Base-by-base conservation (phyloP, 2,113 vertebrate genomes). In the Falcunculus frontatus region DNA sequence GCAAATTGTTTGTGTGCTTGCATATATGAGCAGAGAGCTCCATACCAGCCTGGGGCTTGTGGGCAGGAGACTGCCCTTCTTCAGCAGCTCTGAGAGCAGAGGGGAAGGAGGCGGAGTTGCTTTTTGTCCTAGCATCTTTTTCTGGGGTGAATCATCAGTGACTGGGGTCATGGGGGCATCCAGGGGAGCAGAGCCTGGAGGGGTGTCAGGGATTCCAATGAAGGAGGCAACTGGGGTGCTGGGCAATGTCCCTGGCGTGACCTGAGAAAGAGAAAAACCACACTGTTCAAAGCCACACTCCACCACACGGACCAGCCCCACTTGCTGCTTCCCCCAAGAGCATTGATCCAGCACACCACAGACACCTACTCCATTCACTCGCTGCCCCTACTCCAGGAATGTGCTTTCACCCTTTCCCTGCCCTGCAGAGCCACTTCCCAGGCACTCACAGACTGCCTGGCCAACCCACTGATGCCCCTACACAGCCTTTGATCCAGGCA, bases 71-170 rank as follows among this genome's bases (percentile, higher is more conserved):
- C 98, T 99, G 97, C 99, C 98, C 98, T 99, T 99, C 98, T 99
- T 99, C 98, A 99, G 98, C 97, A 99, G 98, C 97, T 99, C 99
- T 96, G 99, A 99, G 93, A 99, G 98, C 95, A 99, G 99, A 95
- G 99, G 99, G 93, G 99, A 99, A 77, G 99, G 99, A 62, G 99
- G 99, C 47, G 99, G 99, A 60, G 99, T 99, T 98, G 99, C 98
- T 98, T 99, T 99, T 97, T 99, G 99, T 98, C 98, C 97, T 87
- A 99, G 96, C 95, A 98, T 99, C 97, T 99, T 99, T 98, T 99
- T 99, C 98, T 99, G 99, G 93, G 99, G 98, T 88, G 99, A 99
- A 98, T 99, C 99, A 75, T 99, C 99, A 91, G 98, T 98, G 88
- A 99, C 97, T 97, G 98, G 93, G 90, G 98, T 98, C 98, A 99